These are phyloP conservation scores for Tetramorium simillimum DNA, from an alignment of 1,140 invertebrate genomes.

Conservation along the genomic window DNA sequence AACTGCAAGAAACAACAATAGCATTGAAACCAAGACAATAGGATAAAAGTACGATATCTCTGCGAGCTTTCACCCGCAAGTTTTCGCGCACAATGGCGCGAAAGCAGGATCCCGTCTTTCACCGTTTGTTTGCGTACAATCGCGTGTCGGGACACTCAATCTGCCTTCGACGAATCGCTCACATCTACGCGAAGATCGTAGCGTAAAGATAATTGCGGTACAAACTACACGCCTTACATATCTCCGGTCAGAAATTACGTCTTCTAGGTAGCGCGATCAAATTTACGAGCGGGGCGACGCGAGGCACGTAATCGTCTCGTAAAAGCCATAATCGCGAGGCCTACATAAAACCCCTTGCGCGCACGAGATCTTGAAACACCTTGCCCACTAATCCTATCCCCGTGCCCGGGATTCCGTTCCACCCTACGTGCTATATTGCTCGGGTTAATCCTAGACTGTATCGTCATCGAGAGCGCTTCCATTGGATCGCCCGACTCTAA, in stretches of 20 bases:
- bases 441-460: not conserved
- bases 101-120: slow-evolving; percentile 4
- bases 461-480: slow-evolving; percentile 7
- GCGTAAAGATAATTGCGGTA: slow-evolving; percentile 42
- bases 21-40: slow-evolving; percentile 3
- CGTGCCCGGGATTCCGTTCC: not conserved
- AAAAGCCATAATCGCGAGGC: slow-evolving; percentile 71
- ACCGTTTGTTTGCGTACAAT: slow-evolving; percentile 24
- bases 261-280: slow-evolving; percentile 37
- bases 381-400: slow-evolving; percentile 24
- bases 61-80: slow-evolving; percentile 24
- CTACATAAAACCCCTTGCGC: slow-evolving; percentile 65
- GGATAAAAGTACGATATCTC: slow-evolving; percentile 19
- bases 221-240: slow-evolving; percentile 48
- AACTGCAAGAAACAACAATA: not conserved
- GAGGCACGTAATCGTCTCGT: slow-evolving; percentile 67
- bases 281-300: slow-evolving; percentile 51
- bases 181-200: slow-evolving; percentile 14
- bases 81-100: not conserved
- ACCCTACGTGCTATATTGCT: slow-evolving; percentile 16
- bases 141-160: slow-evolving; percentile 22
- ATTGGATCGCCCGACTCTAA: not conserved
- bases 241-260: slow-evolving; percentile 44
- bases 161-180: slow-evolving; percentile 13
- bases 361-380: slow-evolving; percentile 64